Conservation (phyloP, 2,888 invertebrate genomes). For the Trimorus sp. region DNA sequence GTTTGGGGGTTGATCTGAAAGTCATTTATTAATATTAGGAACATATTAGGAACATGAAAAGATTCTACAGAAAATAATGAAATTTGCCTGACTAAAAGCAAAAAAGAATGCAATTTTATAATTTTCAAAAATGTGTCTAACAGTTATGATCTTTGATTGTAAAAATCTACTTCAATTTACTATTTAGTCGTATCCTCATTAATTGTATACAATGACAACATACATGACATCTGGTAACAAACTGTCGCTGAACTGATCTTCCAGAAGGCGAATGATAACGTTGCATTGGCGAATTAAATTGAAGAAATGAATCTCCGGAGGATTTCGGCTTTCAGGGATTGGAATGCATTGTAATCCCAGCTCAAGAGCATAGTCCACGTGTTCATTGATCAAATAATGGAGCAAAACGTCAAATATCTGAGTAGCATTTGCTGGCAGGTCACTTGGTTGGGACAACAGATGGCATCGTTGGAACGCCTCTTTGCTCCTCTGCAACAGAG, state of each 20-base stretch:
- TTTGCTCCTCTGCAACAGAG: constrained; percentile 94
- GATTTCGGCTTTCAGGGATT: constrained; percentile 92
- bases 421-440: constrained; percentile 89
- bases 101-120: not conserved
- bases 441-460: constrained; percentile 89
- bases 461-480: constrained; percentile 94
- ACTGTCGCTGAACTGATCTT: constrained; percentile 95
- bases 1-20: constrained; percentile 91
- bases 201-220: constrained; percentile 75
- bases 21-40: no score
- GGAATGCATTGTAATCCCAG: constrained; percentile 94
- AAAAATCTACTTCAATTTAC: no score
- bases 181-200: no score
- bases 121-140: no score
- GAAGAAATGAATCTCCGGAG: constrained; percentile 95
- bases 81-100: no score
- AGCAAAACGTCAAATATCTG: constrained; percentile 92
- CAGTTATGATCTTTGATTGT: no score
- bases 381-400: constrained; percentile 93
- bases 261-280: constrained; percentile 95
- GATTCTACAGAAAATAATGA: no score
- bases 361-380: constrained; percentile 98
- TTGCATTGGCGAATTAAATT: constrained; percentile 96
- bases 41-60: no score
- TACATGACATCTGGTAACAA: constrained; percentile 94